Conservation (phyloP, 1,140 invertebrate species). For the Megathymus violae region DNA sequence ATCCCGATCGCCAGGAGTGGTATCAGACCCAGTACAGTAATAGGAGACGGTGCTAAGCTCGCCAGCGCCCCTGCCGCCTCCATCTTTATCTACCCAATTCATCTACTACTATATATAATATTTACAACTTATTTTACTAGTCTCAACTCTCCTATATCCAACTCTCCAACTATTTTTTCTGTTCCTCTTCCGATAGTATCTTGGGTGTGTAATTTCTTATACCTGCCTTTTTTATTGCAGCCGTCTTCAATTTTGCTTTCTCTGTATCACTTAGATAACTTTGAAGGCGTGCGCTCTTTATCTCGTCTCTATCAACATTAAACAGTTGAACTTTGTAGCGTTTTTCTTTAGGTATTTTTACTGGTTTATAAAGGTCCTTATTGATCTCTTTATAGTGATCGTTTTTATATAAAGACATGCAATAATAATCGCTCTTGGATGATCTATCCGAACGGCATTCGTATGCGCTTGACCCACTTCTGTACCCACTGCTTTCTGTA, state of each 20-base stretch:
- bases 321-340: slow-evolving; percentile 72
- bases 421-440: slow-evolving; percentile 72
- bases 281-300: slow-evolving; percentile 85
- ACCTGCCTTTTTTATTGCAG: slow-evolving; percentile 79
- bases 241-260: slow-evolving; percentile 68
- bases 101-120: slow-evolving; percentile 73
- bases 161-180: slow-evolving; percentile 73
- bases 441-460: slow-evolving; percentile 67
- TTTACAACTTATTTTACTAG: slow-evolving; percentile 75
- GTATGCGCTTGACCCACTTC: slow-evolving; percentile 73
- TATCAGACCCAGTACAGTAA: slow-evolving; percentile 88
- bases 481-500: slow-evolving; percentile 75
- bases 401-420: slow-evolving; percentile 81
- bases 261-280: slow-evolving; percentile 85
- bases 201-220: slow-evolving; percentile 88
- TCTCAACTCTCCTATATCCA: slow-evolving; percentile 70
- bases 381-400: slow-evolving; percentile 80
- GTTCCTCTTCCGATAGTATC: slow-evolving; percentile 82
- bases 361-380: slow-evolving; percentile 82
- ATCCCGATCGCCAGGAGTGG: slow-evolving; percentile 91
- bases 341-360: slow-evolving; percentile 83
- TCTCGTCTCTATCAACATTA: slow-evolving; percentile 80
- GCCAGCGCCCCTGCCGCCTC: slow-evolving; percentile 78
- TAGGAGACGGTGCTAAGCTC: slow-evolving; percentile 77
- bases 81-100: slow-evolving; percentile 65